A percentile compares a stretch with the other conserved stretches of the same genome.
Conservation (phyloP, 2,888 invertebrate genomes). For the Cenopis cana region DNA sequence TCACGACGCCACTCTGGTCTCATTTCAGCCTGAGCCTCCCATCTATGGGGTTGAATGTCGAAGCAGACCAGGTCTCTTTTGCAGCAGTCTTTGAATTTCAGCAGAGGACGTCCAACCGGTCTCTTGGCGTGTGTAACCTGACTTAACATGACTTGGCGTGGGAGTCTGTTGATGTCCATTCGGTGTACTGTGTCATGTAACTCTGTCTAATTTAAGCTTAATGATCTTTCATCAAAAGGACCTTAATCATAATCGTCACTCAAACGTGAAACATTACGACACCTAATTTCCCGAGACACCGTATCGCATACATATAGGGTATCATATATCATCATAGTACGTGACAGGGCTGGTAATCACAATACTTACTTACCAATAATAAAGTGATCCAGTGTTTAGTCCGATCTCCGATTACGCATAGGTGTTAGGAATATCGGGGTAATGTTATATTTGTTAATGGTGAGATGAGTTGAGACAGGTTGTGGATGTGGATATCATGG, state of each 20-base stretch:
- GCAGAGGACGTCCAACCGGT: no score
- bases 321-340: conserved; percentile 25
- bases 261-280: neutral
- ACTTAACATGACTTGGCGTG: no score
- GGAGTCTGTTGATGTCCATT: no score
- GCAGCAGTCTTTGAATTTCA: no score
- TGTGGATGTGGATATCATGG: neutral
- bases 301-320: conserved; percentile 9
- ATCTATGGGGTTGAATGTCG: no score
- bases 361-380: neutral
- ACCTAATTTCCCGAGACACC: conserved; percentile 21
- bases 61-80: no score
- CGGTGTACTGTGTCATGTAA: neutral
- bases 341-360: conserved; percentile 17
- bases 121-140: no score
- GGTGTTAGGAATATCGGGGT: neutral
- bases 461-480: neutral
- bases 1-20: no score
- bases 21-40: no score
- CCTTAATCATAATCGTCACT: conserved; percentile 6
- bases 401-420: neutral
- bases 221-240: neutral
- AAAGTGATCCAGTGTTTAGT: neutral
- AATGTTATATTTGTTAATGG: neutral
- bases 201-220: neutral